phyloP scores from a whole-genome alignment of 2,888 invertebrate genomes.

The Pheosia gnoma region DNA sequence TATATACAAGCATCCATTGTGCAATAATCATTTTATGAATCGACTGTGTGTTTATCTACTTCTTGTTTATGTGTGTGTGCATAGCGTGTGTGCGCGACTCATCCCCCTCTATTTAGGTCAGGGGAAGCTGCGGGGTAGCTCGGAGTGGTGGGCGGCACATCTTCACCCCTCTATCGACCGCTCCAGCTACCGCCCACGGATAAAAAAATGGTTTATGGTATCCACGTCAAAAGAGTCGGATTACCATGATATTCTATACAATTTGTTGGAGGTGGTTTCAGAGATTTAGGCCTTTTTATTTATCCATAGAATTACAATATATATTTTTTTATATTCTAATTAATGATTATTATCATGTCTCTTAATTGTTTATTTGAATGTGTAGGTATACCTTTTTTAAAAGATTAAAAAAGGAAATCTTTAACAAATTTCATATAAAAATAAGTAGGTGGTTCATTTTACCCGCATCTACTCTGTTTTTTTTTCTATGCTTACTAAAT shows the following conservation, averaged over 20 bases:
- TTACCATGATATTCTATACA: background rate
- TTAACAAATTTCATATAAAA: background rate
- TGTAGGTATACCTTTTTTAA: too few species aligned
- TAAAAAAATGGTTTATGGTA: conserved; percentile 48
- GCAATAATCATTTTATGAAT: conserved; percentile 17
- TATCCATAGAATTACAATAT: background rate
- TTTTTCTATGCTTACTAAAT: background rate
- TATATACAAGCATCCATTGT: background rate
- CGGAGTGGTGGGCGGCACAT: conserved; percentile 56
- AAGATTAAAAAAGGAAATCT: too few species aligned
- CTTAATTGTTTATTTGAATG: too few species aligned
- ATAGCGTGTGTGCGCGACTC: conserved; percentile 51
- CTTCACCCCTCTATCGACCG: conserved; percentile 69
- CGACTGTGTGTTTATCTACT: conserved; percentile 20
- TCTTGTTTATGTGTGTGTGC: conserved; percentile 23
- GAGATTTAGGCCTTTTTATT: background rate
- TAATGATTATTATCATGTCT: too few species aligned
- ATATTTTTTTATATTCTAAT: too few species aligned
- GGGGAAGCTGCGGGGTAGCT: conserved; percentile 63
- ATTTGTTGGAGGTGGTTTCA: background rate
- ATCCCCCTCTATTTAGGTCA: conserved; percentile 70
- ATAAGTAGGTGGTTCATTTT: background rate
- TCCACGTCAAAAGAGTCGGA: conserved; percentile 16
- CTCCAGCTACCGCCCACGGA: conserved; percentile 41
- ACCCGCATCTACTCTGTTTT: background rate